phyloP scores from a whole-genome alignment of 2,888 invertebrate genomes.

The Sminthurinus aureus region DNA sequence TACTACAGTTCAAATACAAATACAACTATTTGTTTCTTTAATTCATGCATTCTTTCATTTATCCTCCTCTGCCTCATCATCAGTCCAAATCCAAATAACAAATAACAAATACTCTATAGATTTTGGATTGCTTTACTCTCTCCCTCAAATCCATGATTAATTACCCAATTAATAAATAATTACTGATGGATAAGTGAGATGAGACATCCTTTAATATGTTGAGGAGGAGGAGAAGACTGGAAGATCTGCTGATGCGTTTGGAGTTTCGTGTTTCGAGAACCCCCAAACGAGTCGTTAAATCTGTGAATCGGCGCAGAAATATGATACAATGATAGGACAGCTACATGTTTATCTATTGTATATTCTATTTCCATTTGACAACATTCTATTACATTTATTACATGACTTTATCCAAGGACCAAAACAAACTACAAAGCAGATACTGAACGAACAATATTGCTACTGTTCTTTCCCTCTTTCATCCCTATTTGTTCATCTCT shows the following conservation, averaged over 20 bases:
- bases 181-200: constrained; percentile 8
- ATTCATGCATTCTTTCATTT: not conserved
- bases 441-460: not conserved
- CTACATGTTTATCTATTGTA: constrained; percentile 1
- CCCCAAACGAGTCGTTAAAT: constrained; percentile 21
- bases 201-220: not conserved
- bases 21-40: not conserved
- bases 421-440: not conserved
- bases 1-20: not conserved
- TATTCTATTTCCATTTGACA: not conserved
- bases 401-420: not conserved
- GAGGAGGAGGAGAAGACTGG: not conserved
- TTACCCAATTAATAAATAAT: constrained; percentile 29
- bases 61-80: no score
- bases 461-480: not conserved
- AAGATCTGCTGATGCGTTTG: not conserved
- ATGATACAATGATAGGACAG: not conserved
- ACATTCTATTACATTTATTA: constrained; percentile 2
- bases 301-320: constrained; percentile 1
- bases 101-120: not conserved
- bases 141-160: constrained; percentile 18
- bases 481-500: not conserved
- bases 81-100: not conserved
- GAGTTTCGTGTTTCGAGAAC: not conserved
- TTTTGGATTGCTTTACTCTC: not conserved